These are phyloP conservation scores for Capitulum mitella DNA, from an alignment of 2,888 invertebrate genomes.

Conservation along the genomic window DNA sequence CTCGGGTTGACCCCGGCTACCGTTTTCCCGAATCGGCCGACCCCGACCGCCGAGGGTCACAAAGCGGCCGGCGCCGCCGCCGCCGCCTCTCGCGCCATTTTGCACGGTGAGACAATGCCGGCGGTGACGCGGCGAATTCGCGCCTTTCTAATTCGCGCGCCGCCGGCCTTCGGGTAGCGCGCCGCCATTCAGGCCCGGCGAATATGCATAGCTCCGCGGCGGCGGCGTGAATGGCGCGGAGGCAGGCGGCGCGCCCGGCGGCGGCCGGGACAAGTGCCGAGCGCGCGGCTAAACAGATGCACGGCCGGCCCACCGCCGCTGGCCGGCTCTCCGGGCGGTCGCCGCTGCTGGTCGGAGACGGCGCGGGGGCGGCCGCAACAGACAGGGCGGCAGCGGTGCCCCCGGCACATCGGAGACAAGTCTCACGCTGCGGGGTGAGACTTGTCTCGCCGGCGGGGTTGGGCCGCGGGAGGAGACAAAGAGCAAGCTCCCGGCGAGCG, in stretches of 20 bases:
- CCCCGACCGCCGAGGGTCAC: not conserved
- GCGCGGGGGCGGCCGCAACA: not conserved
- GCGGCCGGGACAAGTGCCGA: not conserved
- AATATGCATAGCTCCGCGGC: not conserved
- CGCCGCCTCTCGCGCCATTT: no score
- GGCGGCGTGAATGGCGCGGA: not conserved
- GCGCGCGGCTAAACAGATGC: constrained; percentile 13
- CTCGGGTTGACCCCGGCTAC: no score
- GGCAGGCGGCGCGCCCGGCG: not conserved
- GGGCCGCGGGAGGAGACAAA: no score
- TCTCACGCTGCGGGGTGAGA: no score
- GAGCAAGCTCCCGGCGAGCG: no score
- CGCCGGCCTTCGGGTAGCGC: not conserved
- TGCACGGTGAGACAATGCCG: not conserved
- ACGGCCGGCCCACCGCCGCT: not conserved
- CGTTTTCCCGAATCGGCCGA: no score
- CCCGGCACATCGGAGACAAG: not conserved
- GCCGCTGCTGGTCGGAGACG: not conserved
- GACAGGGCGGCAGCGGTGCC: not conserved
- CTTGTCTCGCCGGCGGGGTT: no score
- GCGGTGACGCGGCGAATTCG: constrained; percentile 7
- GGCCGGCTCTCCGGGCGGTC: not conserved
- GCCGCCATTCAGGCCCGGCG: not conserved
- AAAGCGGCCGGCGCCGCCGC: not conserved
- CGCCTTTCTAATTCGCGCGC: constrained; percentile 6